Percentiles rank a stretch among this genome's conserved stretches.
phyloP scores from a whole-genome alignment of 1,140 invertebrate genomes.

The Megalonaias nervosa region DNA sequence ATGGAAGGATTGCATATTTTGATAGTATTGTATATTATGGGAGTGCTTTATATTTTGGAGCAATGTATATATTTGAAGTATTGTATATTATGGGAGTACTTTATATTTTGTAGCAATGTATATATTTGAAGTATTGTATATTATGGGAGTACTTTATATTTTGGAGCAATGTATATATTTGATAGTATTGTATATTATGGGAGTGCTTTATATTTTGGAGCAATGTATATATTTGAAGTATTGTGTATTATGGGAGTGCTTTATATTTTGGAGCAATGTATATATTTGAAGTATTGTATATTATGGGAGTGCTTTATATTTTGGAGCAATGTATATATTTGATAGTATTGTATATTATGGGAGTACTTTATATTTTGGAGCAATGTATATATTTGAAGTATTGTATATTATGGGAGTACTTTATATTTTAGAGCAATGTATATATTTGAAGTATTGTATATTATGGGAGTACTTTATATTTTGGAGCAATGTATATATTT shows the following conservation, averaged over 20 bases:
- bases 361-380: background rate
- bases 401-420: background rate
- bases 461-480: background rate
- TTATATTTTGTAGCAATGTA: background rate
- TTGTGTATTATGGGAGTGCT: background rate
- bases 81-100: background rate
- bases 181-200: background rate
- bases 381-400: too few species aligned
- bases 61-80: constrained; percentile 31
- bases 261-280: background rate
- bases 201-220: background rate
- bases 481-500: constrained; percentile 8
- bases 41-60: background rate
- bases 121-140: constrained; percentile 33
- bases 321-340: constrained; percentile 8
- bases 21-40: background rate
- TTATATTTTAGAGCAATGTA: background rate
- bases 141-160: background rate
- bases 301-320: background rate
- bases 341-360: constrained; percentile 24
- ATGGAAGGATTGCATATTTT: background rate
- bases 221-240: background rate
- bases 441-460: constrained; percentile 32
- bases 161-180: background rate
- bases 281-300: constrained; percentile 32